Percentiles rank a stretch among this genome's conserved stretches.
phyloP scores from a whole-genome alignment of 2,797 vertebrate genomes.

The Peromyscus eremicus region DNA sequence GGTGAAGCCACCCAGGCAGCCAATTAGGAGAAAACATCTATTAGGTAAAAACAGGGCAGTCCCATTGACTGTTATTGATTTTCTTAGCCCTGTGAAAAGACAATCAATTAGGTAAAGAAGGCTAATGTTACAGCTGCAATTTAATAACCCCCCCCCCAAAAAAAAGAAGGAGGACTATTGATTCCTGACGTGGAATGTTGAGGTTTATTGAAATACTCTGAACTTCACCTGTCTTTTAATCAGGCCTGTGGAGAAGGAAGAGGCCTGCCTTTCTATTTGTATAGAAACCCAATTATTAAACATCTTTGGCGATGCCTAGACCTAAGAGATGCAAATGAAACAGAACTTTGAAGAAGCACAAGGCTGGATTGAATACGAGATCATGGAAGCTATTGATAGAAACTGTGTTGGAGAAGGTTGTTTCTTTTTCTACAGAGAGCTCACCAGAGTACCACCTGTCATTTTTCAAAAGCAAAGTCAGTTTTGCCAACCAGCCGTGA shows the following conservation, averaged over 20 bases:
- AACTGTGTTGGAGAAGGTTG: slow-evolving; percentile 87
- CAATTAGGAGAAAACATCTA: slow-evolving; percentile 92
- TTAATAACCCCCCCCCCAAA: slow-evolving; percentile 90
- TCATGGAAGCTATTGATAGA: slow-evolving; percentile 87
- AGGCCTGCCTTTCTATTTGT: slow-evolving; percentile 75
- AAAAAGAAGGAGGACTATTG: slow-evolving; percentile 89
- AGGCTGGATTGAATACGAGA: slow-evolving; percentile 85
- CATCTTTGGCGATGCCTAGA: slow-evolving; percentile 80
- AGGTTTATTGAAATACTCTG: slow-evolving; percentile 89
- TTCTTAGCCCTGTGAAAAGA: slow-evolving; percentile 92
- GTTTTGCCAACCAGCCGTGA: slow-evolving; percentile 92
- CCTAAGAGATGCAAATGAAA: slow-evolving; percentile 86
- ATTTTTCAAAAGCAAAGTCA: slow-evolving; percentile 92
- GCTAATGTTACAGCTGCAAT: slow-evolving; percentile 93
- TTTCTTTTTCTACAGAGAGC: slow-evolving; percentile 89
- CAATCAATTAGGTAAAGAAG: slow-evolving; percentile 93
- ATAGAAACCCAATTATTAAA: slow-evolving; percentile 84
- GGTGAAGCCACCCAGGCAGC: slow-evolving; percentile 89
- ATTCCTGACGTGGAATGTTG: slow-evolving; percentile 90
- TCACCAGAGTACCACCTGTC: slow-evolving; percentile 93
- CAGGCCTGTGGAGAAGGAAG: slow-evolving; percentile 79
- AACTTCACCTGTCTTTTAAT: slow-evolving; percentile 90
- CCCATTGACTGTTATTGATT: slow-evolving; percentile 93
- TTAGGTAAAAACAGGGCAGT: slow-evolving; percentile 91
- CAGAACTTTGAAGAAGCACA: slow-evolving; percentile 86